These are phyloP conservation scores for Podarcis cretensis DNA, from an alignment of 2,113 vertebrate species.

Conservation along the genomic window DNA sequence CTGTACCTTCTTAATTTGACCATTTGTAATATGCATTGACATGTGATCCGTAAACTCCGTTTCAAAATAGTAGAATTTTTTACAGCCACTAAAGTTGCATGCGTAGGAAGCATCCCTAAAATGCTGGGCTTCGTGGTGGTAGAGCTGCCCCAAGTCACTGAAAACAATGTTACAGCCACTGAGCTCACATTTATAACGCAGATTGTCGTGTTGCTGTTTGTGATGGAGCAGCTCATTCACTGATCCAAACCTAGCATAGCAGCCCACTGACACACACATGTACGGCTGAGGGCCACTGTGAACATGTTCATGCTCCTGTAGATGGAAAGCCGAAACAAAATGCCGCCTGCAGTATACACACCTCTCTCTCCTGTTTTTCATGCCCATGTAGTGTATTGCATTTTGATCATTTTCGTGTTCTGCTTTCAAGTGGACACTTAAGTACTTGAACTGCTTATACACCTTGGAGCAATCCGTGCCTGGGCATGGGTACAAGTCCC, in stretches of 20 bases:
- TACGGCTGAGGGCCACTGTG: slow-evolving; percentile 89
- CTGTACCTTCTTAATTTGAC: slow-evolving; percentile 62
- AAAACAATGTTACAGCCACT: slow-evolving; percentile 92
- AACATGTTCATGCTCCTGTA: slow-evolving; percentile 86
- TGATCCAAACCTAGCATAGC: slow-evolving; percentile 85
- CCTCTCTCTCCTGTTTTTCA: slow-evolving; percentile 94
- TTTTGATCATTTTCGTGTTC: slow-evolving; percentile 92
- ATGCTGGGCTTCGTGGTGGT: slow-evolving; percentile 97
- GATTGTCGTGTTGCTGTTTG: slow-evolving; percentile 90
- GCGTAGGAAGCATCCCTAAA: slow-evolving; percentile 94
- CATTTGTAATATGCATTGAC: slow-evolving; percentile 84
- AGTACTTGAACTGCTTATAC: slow-evolving; percentile 96
- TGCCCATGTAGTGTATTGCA: slow-evolving; percentile 90
- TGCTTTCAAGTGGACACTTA: slow-evolving; percentile 92
- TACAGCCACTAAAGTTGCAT: slow-evolving; percentile 87
- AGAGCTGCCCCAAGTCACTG: slow-evolving; percentile 92
- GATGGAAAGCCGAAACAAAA: slow-evolving; percentile 91
- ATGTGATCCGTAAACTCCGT: slow-evolving; percentile 91
- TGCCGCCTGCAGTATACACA: slow-evolving; percentile 93
- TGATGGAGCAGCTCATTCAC: slow-evolving; percentile 91
- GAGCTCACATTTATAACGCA: slow-evolving; percentile 92
- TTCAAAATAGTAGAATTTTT: slow-evolving; percentile 94
- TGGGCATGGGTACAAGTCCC: slow-evolving; percentile 93
- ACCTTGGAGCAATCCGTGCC: slow-evolving; percentile 87
- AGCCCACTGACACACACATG: slow-evolving; percentile 88